These are phyloP conservation scores for Coreoperca whiteheadi DNA, from an alignment of 2,113 vertebrate genomes.

Conservation along the genomic window DNA sequence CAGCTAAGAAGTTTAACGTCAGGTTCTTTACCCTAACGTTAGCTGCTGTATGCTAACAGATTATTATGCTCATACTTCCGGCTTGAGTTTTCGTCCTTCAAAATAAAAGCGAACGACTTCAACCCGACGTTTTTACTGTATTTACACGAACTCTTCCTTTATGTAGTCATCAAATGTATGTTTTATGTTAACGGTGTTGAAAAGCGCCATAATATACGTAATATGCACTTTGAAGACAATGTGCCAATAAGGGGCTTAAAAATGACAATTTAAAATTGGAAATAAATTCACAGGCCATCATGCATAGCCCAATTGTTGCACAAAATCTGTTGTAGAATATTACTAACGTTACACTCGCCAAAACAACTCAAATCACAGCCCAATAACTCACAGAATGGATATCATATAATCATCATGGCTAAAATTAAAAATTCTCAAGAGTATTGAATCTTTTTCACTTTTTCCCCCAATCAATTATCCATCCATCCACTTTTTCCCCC, in stretches of 20 bases:
- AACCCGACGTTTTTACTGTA: background rate
- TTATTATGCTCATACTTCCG: background rate
- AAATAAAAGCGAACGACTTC: slow-evolving; percentile 19
- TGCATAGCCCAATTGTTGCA: background rate
- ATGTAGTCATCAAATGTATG: background rate
- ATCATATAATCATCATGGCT: background rate
- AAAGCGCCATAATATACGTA: background rate
- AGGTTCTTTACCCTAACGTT: fast-evolving
- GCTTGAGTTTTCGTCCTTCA: background rate
- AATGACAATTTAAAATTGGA: background rate
- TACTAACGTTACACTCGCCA: no score
- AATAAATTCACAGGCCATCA: background rate
- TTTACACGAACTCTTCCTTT: background rate
- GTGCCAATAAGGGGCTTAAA: background rate
- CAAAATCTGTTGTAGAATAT: background rate
- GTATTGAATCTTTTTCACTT: background rate
- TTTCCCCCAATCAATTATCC: no score
- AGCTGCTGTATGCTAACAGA: background rate
- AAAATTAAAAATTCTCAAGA: background rate
- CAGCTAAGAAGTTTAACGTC: background rate
- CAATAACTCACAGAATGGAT: background rate
- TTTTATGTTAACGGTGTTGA: background rate
- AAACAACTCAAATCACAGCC: background rate
- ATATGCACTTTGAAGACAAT: background rate
- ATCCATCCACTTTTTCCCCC: no score